These are phyloP conservation scores for Hirtodrosophila cameraria DNA, from an alignment of 2,888 invertebrate genomes.

Conservation along the genomic window DNA sequence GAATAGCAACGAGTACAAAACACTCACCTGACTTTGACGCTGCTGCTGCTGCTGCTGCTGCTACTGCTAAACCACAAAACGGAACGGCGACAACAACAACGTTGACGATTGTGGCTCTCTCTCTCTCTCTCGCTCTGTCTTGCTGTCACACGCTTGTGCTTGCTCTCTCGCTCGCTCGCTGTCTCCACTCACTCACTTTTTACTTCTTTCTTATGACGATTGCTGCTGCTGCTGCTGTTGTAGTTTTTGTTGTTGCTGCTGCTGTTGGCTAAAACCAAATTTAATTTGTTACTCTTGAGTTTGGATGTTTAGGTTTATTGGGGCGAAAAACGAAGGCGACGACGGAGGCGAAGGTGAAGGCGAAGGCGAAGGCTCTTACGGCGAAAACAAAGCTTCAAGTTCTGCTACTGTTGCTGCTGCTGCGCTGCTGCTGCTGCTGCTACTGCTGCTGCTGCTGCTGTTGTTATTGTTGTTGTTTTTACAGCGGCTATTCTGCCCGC, in stretches of 20 bases:
- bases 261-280: slow-evolving; percentile 74
- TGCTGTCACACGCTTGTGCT: neutral
- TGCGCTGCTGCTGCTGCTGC: slow-evolving; percentile 11
- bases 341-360: slow-evolving; percentile 9
- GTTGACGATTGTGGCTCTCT: slow-evolving; percentile 29
- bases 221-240: slow-evolving; percentile 19
- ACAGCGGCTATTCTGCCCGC: slow-evolving; percentile 12
- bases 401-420: slow-evolving; percentile 22
- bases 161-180: slow-evolving; percentile 15
- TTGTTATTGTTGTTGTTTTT: slow-evolving; percentile 11
- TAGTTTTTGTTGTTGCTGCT: slow-evolving; percentile 46
- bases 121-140: slow-evolving; percentile 13
- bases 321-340: slow-evolving; percentile 23
- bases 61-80: slow-evolving; percentile 47
- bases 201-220: slow-evolving; percentile 42
- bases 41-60: slow-evolving; percentile 23
- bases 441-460: slow-evolving; percentile 16
- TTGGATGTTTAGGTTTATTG: slow-evolving; percentile 45
- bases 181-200: slow-evolving; percentile 31
- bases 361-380: neutral
- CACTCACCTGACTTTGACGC: slow-evolving; percentile 66
- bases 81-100: slow-evolving; percentile 31
- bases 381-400: slow-evolving; percentile 37
- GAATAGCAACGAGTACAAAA: slow-evolving; percentile 25
- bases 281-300: slow-evolving; percentile 72